Evolutionary conservation across 1,140 invertebrate genomes (phyloP).

Genomic region (Bursaphelenchus mucronatus): DNA sequence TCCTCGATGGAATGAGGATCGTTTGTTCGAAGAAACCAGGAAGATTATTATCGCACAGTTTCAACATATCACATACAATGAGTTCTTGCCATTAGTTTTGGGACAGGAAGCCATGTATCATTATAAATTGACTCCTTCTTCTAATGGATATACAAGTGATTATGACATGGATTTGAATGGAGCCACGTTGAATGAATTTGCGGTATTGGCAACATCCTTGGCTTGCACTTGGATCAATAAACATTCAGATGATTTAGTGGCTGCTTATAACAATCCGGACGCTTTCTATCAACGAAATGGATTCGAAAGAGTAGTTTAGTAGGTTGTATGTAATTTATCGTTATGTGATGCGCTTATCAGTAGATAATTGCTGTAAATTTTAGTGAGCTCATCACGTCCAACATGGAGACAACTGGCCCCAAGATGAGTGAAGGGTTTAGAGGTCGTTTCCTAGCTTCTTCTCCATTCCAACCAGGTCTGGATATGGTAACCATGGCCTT

Average conservation of each 20-base stretch:
- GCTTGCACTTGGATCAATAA: constrained; percentile 41
- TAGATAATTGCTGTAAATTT: constrained; percentile 18
- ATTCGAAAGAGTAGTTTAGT: constrained; percentile 38
- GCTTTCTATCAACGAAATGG: constrained; percentile 30
- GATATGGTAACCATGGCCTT: constrained; percentile 40
- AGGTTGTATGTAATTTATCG: constrained; percentile 8
- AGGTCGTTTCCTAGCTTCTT: constrained; percentile 36
- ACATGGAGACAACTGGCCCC: constrained; percentile 36
- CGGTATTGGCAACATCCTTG: constrained; percentile 28
- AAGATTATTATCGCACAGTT: constrained; percentile 68
- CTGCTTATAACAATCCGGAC: constrained; percentile 48
- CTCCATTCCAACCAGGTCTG: constrained; percentile 26
- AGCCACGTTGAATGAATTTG: constrained; percentile 46
- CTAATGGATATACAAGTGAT: constrained; percentile 29
- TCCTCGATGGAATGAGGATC: constrained; percentile 91
- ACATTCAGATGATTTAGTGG: constrained; percentile 6
- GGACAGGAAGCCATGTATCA: constrained; percentile 46
- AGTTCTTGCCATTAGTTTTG: constrained; percentile 62
- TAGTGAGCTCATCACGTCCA: constrained; percentile 37
- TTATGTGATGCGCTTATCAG: constrained; percentile 19
- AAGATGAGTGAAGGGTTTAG: constrained; percentile 41
- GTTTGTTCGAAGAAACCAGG: constrained; percentile 79
- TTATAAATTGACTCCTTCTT: constrained; percentile 31
- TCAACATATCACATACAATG: constrained; percentile 60
- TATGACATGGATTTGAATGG: constrained; percentile 47